A percentile compares a stretch with the other conserved stretches of the same genome.
These are phyloP conservation scores for Mylabris sibirica DNA, from an alignment of 2,888 invertebrate genomes.

Conservation along the genomic window DNA sequence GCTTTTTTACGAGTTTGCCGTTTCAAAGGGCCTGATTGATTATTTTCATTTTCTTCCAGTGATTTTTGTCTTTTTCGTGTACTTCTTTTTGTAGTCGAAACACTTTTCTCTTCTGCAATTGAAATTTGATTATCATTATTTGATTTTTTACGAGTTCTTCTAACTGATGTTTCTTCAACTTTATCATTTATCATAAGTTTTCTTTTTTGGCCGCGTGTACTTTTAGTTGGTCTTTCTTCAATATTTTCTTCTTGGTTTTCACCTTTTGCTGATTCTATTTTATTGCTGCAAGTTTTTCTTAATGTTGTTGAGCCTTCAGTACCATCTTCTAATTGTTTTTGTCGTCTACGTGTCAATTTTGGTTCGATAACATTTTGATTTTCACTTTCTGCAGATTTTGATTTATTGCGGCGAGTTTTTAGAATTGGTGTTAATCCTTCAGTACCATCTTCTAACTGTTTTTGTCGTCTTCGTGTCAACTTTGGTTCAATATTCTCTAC, in stretches of 20 bases:
- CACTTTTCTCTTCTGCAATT: neutral
- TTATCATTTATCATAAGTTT: neutral
- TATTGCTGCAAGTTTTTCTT: neutral
- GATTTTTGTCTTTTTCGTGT: neutral
- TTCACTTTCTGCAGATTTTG: neutral
- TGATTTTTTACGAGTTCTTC: constrained; percentile 1
- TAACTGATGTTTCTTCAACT: neutral
- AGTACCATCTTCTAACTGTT: neutral
- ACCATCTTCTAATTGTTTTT: constrained; percentile 8
- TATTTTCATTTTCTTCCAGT: neutral
- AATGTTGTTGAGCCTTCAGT: neutral
- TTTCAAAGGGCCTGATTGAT: neutral
- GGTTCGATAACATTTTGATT: neutral
- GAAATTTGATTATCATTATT: neutral
- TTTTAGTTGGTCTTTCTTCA: neutral
- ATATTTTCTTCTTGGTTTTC: neutral
- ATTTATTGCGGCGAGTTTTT: neutral
- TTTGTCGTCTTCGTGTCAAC: neutral
- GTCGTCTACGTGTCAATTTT: neutral
- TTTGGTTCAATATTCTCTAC: neutral
- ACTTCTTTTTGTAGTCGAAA: neutral
- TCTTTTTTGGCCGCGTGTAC: neutral
- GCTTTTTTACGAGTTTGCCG: neutral
- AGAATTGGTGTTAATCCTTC: neutral
- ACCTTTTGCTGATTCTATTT: neutral